Conservation (phyloP, 2,113 vertebrate genomes). For the Arenaria interpres region DNA sequence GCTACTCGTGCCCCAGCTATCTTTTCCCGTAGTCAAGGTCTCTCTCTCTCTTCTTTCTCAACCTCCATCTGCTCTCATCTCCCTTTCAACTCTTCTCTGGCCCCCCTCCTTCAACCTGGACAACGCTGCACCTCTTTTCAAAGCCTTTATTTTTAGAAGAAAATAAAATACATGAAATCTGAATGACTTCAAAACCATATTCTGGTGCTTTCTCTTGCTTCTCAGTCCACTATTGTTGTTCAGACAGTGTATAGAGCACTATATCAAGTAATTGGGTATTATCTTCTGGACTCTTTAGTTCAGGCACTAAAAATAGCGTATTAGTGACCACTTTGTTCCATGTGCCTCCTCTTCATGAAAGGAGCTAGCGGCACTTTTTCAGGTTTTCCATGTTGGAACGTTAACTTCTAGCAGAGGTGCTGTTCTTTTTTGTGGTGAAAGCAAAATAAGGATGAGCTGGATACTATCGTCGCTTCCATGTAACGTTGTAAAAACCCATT, state of each 20-base stretch:
- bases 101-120: conserved; percentile 8
- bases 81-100: conserved; percentile 25
- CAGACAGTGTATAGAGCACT: conserved; percentile 34
- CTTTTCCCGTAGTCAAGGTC: conserved; percentile 25
- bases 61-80: conserved; percentile 2
- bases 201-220: conserved; percentile 47
- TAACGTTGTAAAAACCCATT: conserved; percentile 39
- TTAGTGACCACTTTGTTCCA: conserved; percentile 68
- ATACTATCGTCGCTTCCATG: conserved; percentile 33
- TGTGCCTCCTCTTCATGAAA: conserved; percentile 42
- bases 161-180: conserved; percentile 61
- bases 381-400: conserved; percentile 65
- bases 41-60: neutral
- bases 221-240: conserved; percentile 43
- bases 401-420: conserved; percentile 70
- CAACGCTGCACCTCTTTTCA: conserved; percentile 53
- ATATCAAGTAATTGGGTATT: conserved; percentile 53
- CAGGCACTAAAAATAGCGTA: conserved; percentile 55
- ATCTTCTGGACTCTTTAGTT: conserved; percentile 53
- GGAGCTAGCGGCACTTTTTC: conserved; percentile 62
- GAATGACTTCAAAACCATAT: conserved; percentile 60
- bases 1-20: neutral
- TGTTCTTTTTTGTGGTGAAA: conserved; percentile 64
- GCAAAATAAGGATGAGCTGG: conserved; percentile 65
- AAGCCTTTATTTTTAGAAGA: conserved; percentile 52